phyloP scores from a whole-genome alignment of 2,888 invertebrate genomes.

The Aromia moschata region DNA sequence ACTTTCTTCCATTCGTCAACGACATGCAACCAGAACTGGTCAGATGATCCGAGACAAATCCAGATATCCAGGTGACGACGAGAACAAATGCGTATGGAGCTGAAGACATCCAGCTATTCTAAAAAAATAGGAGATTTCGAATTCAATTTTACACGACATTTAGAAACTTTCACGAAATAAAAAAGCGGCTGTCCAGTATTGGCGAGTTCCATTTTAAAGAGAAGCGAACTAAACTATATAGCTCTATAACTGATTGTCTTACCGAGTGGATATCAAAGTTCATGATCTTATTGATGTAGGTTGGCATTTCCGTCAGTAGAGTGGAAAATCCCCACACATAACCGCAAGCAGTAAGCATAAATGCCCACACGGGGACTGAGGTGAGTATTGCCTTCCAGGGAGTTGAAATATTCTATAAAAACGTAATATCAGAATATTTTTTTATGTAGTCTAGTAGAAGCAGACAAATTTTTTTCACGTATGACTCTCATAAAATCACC shows the following conservation, averaged over 20 bases:
- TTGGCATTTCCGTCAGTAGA: constrained; percentile 81
- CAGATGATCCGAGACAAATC: background rate
- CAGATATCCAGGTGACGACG: background rate
- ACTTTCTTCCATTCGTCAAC: too few relatives aligned
- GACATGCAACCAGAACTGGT: background rate
- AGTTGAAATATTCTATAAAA: constrained; percentile 57
- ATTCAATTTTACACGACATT: too few relatives aligned
- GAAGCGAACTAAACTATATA: too few relatives aligned
- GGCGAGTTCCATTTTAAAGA: too few relatives aligned
- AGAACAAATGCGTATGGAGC: background rate
- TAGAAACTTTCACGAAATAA: too few relatives aligned
- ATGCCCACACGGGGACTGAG: constrained; percentile 78
- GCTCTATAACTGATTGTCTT: constrained; percentile 32
- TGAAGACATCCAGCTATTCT: background rate
- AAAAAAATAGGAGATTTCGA: background rate
- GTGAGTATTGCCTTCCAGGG: constrained; percentile 80
- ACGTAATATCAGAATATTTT: too few relatives aligned
- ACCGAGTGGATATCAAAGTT: constrained; percentile 76
- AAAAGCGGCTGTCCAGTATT: too few relatives aligned
- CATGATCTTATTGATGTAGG: constrained; percentile 79
- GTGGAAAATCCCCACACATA: constrained; percentile 87
- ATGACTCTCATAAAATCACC: too few relatives aligned
- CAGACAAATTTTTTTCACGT: too few relatives aligned
- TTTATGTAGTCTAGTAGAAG: too few relatives aligned
- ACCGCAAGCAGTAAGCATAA: constrained; percentile 75